Base-by-base conservation (phyloP, 2,797 vertebrate genomes). In the Chrosomus eos region DNA sequence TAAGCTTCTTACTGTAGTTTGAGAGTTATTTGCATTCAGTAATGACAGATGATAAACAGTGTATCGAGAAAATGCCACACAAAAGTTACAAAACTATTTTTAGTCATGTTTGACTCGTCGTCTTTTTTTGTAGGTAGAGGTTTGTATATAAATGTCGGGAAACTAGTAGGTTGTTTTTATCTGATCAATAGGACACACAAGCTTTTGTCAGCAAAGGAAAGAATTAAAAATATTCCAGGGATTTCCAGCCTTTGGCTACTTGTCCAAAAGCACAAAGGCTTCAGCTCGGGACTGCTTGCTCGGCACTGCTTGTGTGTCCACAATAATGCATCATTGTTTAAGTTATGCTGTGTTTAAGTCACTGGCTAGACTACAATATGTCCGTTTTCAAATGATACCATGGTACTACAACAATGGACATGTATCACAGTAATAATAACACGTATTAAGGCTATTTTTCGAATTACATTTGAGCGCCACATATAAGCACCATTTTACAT, bases 301-400 rank as follows among this genome's bases (percentile, higher is more conserved):
- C 93, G 89, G 93, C 93, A 94, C 82, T 94, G 85, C 67, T 91
- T 92, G 92, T 88, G 92, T 90, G 88, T 26, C 83, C 86, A 90
- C 88, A 80, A 95, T 94, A 95, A 95, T 90, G 88, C 88, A 71
- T 88, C 90, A 90, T 90, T 89, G 91, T 93, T 90, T 90, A 90
- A 74, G 85, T 90, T 88, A 85, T 79, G 87, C 93, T 94, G 92
- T 90, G 91, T 87, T 93, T 92, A 91, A 85, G 64, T 21, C 48
- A 77, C 36, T 70, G 62, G 33, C 73, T 68, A 77, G 33, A 67
- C 64, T 75, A 84, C 19, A 55, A 75, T 26, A 48, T 67, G 13
- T 66, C n/a, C 18, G 40, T 48, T 81, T 81, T 72, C 10, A 19
- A 78, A 66, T 18, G 70, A 43, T 14, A 28, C 40, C 40, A 43